phyloP scores from a whole-genome alignment of 2,888 invertebrate species.

The Scelioninae gen. 2 region DNA sequence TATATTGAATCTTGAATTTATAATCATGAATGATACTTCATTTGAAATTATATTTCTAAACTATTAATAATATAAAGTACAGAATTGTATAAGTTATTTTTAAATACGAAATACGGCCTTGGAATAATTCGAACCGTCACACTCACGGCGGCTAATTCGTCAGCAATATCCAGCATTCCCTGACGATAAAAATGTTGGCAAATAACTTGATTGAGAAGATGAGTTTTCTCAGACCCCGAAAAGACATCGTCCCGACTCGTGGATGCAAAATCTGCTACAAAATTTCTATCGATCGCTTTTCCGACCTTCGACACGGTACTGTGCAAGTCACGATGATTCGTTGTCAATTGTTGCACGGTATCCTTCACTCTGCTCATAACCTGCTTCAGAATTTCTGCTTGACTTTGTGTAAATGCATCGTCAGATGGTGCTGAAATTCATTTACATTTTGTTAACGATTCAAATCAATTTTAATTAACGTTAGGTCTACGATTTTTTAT shows the following conservation, averaged over 20 bases:
- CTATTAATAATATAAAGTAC: no score
- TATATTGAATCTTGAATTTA: no score
- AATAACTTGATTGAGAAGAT: conserved; percentile 89
- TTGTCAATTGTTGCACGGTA: conserved; percentile 87
- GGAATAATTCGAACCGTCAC: no score
- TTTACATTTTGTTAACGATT: not conserved
- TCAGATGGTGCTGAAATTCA: conserved; percentile 80
- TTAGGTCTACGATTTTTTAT: no score
- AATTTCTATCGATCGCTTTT: conserved; percentile 96
- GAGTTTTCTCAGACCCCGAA: conserved; percentile 81
- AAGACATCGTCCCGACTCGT: conserved; percentile 91
- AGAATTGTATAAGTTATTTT: no score
- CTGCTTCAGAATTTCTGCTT: conserved; percentile 84
- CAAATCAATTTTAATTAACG: no score
- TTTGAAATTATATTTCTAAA: no score
- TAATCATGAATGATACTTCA: no score
- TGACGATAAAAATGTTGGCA: conserved; percentile 97
- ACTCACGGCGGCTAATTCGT: conserved; percentile 82
- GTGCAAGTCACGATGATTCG: conserved; percentile 90
- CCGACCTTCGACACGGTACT: conserved; percentile 94
- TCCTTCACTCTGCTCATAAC: conserved; percentile 88
- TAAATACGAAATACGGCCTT: no score
- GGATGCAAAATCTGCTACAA: conserved; percentile 92
- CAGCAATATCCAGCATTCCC: conserved; percentile 95
- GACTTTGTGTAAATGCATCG: conserved; percentile 82